Evolutionary conservation across 2,113 vertebrate species (phyloP), one percentile per base, ranked within the genome.

Genomic region (Oxyruncus cristatus): DNA sequence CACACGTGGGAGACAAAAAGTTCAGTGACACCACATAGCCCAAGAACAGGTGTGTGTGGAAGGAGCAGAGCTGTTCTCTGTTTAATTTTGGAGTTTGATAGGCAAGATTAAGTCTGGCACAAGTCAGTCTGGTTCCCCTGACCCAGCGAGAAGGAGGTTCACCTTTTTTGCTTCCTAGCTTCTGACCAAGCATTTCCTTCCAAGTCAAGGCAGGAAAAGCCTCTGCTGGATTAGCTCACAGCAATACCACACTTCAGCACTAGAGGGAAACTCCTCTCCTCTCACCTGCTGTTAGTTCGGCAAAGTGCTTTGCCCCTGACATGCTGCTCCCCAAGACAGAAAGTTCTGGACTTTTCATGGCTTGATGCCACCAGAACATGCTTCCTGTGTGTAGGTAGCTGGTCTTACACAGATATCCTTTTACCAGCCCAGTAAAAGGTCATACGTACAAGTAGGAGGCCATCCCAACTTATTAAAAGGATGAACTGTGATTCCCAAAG

Each of bases 251-350:
- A 16, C 33, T 79, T 42, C 1, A 85, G 50, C 95, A 81, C 85
- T 77, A 93, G 93, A 86, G 95, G 88, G 90, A 94, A 85, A 49
- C 44, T 86, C 49, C 78, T 59, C 28, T 55, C 72, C 47, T 68
- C 90, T n/a, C 74, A 41, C 35, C 13, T 1, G 30, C 44, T 37
- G 5, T 41, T 22, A 32, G 14, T 14, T 22, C 2, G 1, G 26
- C 15, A n/a, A 35, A 61, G 39, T 3, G 32, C 58, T 73, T 52
- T 8, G 18, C 12, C 28, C 52, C 50, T 30, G 11, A 28, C 20
- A 14, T 6, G 32, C n/a, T 1, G 41, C n/a, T 67, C 59, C 42
- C 28, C 44, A 56, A 53, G 26, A 59, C 42, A 58, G 27, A 72
- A 76, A 12, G 35, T 50, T 77, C 74, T 72, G 56, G 83, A 53